These are phyloP conservation scores for Orbicella faveolata DNA, from an alignment of 64 coral and sea anemone genomes.

Conservation along the genomic window DNA sequence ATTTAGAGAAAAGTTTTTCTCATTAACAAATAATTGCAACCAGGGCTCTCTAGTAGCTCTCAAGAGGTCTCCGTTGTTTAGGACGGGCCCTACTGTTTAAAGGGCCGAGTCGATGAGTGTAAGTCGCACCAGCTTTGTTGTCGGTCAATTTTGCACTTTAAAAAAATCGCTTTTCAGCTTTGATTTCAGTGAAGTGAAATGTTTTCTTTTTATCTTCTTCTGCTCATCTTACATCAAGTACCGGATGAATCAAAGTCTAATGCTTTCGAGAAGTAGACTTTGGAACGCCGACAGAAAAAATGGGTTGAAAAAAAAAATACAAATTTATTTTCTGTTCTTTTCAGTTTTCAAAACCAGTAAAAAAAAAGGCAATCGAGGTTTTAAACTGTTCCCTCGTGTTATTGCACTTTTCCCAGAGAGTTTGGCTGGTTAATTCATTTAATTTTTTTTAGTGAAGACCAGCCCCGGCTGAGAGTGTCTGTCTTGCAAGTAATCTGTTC, in stretches of 20 bases:
- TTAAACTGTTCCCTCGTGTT: not conserved
- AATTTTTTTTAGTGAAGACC: not conserved
- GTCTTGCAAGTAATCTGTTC: not conserved
- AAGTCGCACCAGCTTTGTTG: not conserved
- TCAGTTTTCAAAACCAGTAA: not conserved
- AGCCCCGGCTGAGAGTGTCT: not conserved
- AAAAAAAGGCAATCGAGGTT: not conserved
- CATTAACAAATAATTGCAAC: constrained; percentile 34
- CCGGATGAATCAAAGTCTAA: not conserved
- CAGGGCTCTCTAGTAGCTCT: not conserved
- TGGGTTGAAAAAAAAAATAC: not conserved
- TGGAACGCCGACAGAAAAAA: not conserved
- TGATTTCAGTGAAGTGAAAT: constrained; percentile 8
- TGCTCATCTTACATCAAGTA: constrained; percentile 2
- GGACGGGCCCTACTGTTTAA: not conserved
- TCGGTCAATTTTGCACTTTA: not conserved
- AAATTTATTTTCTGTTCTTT: not conserved
- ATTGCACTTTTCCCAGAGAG: not conserved
- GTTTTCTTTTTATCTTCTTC: constrained; percentile 17
- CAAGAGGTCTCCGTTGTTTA: not conserved
- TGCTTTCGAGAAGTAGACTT: not conserved
- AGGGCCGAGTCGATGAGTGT: not conserved
- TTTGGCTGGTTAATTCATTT: not conserved
- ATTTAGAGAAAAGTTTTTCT: constrained; percentile 33
- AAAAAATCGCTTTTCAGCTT: not conserved